Conservation (phyloP, 2,888 invertebrate species). For the Tipula lateralis region DNA sequence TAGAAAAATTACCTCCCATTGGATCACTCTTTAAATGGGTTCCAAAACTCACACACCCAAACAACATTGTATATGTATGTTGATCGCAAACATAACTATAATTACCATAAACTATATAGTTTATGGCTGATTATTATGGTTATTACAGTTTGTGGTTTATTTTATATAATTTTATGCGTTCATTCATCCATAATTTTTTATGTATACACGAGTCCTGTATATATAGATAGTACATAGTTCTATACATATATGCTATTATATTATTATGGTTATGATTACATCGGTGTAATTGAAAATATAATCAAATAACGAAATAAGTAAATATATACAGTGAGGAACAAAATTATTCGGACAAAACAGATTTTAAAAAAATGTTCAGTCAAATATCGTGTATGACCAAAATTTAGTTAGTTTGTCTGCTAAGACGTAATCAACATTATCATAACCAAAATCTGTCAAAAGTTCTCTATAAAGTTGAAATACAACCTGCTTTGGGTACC, state of each 20-base stretch:
- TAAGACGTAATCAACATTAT: too few relatives aligned
- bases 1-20: too few relatives aligned
- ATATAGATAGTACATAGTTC: background rate
- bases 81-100: background rate
- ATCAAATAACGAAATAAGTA: background rate
- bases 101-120: background rate
- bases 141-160: conserved; percentile 15
- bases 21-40: too few relatives aligned
- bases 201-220: background rate
- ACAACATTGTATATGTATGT: background rate
- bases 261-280: background rate
- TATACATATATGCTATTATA: background rate
- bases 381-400: too few relatives aligned
- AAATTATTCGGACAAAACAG: too few relatives aligned
- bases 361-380: too few relatives aligned
- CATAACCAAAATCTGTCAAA: too few relatives aligned
- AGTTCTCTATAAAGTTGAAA: too few relatives aligned
- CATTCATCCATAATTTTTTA: background rate
- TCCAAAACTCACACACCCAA: background rate
- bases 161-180: conserved; percentile 2
- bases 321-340: too few relatives aligned
- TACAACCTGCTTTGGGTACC: too few relatives aligned
- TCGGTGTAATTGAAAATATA: background rate
- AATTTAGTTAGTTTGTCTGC: too few relatives aligned
- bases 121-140: background rate